Evolutionary conservation across 2,888 invertebrate genomes (phyloP).

Genomic region (Venustoraphidia nigricollis): DNA sequence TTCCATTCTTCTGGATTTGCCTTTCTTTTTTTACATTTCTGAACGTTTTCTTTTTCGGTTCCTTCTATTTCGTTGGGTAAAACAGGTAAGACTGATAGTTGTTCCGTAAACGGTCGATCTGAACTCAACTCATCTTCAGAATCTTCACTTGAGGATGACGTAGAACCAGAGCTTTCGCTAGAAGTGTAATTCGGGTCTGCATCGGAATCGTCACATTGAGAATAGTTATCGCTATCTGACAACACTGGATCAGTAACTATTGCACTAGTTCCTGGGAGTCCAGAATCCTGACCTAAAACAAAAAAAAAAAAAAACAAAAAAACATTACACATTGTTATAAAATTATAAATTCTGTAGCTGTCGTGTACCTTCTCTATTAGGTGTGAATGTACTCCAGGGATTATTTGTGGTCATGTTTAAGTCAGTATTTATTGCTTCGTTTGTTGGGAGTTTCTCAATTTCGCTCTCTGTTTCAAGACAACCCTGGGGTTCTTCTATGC

Average conservation of each 20-base stretch:
- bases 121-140: neutral
- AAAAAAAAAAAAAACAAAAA: no score
- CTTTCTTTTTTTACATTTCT: slow-evolving; percentile 8
- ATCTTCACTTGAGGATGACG: slow-evolving; percentile 2
- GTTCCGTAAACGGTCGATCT: neutral
- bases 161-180: slow-evolving; percentile 5
- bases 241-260: slow-evolving; percentile 1
- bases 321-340: no score
- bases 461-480: no score
- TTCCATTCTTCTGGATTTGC: slow-evolving; percentile 5
- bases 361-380: no score
- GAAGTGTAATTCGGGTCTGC: slow-evolving; percentile 6
- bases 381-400: no score
- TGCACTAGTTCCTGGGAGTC: slow-evolving; percentile 1
- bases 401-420: no score
- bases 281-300: no score
- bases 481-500: no score
- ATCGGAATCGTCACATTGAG: slow-evolving; percentile 5
- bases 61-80: slow-evolving; percentile 3
- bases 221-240: slow-evolving; percentile 1
- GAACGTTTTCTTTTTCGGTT: slow-evolving; percentile 1
- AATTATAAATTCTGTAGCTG: slow-evolving; percentile 2
- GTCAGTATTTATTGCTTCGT: no score
- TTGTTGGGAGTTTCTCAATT: no score
- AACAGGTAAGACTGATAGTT: neutral